phyloP scores from a whole-genome alignment of 2,888 invertebrate genomes.

The Agrotis exclamationis region DNA sequence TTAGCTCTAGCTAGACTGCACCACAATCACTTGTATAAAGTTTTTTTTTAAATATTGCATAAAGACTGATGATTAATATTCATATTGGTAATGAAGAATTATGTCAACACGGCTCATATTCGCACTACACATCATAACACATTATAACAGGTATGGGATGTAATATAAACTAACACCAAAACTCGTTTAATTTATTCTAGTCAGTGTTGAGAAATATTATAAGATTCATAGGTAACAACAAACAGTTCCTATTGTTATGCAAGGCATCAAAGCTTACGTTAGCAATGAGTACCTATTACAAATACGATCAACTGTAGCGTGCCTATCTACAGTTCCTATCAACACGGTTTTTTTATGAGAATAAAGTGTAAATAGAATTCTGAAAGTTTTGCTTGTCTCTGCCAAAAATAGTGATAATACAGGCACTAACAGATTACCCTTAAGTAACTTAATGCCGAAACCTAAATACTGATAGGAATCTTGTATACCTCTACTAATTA shows the following conservation, averaged over 20 bases:
- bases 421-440: slow-evolving; percentile 3
- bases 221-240: slow-evolving; percentile 61
- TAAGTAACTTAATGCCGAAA: too few species aligned
- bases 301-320: slow-evolving; percentile 35
- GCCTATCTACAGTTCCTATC: slow-evolving; percentile 29
- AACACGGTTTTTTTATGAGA: slow-evolving; percentile 9
- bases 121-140: background rate
- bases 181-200: slow-evolving; percentile 70
- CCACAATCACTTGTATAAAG: background rate
- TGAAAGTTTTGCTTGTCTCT: background rate
- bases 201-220: slow-evolving; percentile 67
- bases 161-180: slow-evolving; percentile 46
- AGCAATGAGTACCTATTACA: slow-evolving; percentile 44
- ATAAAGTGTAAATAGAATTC: background rate
- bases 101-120: background rate
- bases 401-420: background rate
- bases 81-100: background rate
- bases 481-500: background rate
- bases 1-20: background rate
- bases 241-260: slow-evolving; percentile 68
- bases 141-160: slow-evolving; percentile 1
- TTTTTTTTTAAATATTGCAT: background rate
- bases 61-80: background rate
- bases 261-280: slow-evolving; percentile 63
- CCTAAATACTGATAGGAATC: background rate